A percentile compares a stretch with the other conserved stretches of the same genome.
Conservation (phyloP, 2,113 vertebrate species). For the Oncorhynchus masou region DNA sequence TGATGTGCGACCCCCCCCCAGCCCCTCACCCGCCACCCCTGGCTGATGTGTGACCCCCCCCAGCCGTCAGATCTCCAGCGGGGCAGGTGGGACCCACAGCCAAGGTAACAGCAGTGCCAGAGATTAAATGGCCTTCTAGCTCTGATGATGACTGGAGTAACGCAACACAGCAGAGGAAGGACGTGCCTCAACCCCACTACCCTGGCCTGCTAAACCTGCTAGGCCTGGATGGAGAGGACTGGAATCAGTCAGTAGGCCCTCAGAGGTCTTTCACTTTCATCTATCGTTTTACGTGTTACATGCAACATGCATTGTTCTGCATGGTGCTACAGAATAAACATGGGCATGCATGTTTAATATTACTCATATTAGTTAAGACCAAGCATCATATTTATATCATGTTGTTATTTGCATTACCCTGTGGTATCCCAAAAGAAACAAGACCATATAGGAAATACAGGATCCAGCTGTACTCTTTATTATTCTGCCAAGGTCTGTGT, state of each 20-base stretch:
- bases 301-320: too few species aligned
- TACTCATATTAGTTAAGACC: too few species aligned
- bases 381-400: neutral
- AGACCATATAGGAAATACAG: constrained; percentile 20
- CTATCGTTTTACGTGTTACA: too few species aligned
- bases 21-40: constrained; percentile 11
- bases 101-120: constrained; percentile 59
- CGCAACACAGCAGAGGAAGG: too few species aligned
- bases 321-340: too few species aligned
- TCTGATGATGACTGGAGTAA: neutral
- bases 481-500: constrained; percentile 61
- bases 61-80: constrained; percentile 49
- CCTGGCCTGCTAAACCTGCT: neutral
- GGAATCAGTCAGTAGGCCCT: constrained; percentile 17
- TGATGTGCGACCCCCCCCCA: constrained; percentile 27
- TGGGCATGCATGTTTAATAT: too few species aligned
- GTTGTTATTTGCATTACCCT: neutral
- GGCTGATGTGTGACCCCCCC: constrained; percentile 24
- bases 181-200: constrained; percentile 12
- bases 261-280: neutral
- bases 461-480: constrained; percentile 45
- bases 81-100: constrained; percentile 43
- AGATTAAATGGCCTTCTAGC: constrained; percentile 21
- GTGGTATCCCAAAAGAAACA: constrained; percentile 35
- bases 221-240: constrained; percentile 22